Evolutionary conservation across 92 coral and sea anemone species (phyloP).

Genomic region (Porites divaricata): DNA sequence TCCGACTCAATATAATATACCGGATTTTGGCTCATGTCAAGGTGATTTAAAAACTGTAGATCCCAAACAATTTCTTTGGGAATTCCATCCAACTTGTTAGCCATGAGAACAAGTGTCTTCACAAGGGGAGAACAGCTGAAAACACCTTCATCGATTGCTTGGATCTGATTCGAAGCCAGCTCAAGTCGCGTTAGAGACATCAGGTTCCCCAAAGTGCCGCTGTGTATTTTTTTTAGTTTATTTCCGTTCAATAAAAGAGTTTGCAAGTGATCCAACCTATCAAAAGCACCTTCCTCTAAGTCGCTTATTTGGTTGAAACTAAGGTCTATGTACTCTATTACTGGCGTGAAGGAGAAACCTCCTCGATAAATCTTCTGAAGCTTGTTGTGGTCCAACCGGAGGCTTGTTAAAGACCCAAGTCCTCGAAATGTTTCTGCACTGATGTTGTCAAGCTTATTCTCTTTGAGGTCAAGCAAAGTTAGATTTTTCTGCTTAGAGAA

Average conservation of each 20-base stretch:
- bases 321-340: constrained; percentile 46
- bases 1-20: constrained; percentile 45
- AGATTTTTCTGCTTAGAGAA: constrained; percentile 53
- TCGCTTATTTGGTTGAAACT: constrained; percentile 48
- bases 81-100: constrained; percentile 37
- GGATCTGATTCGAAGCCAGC: constrained; percentile 59
- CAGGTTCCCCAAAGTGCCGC: constrained; percentile 59
- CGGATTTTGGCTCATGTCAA: constrained; percentile 67
- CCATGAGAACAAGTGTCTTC: constrained; percentile 43
- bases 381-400: constrained; percentile 55
- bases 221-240: constrained; percentile 34
- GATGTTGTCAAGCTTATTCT: constrained; percentile 52
- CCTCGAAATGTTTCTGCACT: constrained; percentile 60
- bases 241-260: constrained; percentile 49
- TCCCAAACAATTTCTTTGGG: constrained; percentile 40
- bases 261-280: constrained; percentile 50
- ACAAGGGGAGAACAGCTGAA: constrained; percentile 64
- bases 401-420: constrained; percentile 39
- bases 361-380: constrained; percentile 52
- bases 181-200: constrained; percentile 68
- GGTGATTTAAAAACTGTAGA: constrained; percentile 45
- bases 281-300: constrained; percentile 72
- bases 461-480: constrained; percentile 33
- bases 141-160: constrained; percentile 22
- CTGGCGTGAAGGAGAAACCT: constrained; percentile 36